phyloP scores from a whole-genome alignment of 37 sponge, comb jelly and placozoan genomes.

The Corticium candelabrum region DNA sequence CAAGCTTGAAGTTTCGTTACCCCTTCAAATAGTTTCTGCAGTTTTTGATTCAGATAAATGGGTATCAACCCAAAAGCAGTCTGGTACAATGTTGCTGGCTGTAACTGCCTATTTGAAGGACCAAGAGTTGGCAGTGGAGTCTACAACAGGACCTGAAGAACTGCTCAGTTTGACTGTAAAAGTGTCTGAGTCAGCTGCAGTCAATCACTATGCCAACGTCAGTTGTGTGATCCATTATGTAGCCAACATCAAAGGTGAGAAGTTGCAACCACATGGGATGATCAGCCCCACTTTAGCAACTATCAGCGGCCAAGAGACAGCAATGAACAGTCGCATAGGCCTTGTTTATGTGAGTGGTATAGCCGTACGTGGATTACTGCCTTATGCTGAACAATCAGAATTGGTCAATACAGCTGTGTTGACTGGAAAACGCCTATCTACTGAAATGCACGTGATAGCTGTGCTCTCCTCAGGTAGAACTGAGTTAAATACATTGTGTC shows the following conservation, averaged over 20 bases:
- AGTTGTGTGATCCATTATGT: conserved; percentile 36
- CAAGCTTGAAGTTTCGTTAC: conserved; percentile 15
- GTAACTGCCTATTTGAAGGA: conserved; percentile 36
- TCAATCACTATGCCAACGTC: conserved; percentile 5
- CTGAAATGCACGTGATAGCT: background rate
- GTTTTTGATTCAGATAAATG: conserved; percentile 30
- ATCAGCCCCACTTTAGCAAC: conserved; percentile 21
- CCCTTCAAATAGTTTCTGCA: conserved; percentile 20
- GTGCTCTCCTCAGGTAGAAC: background rate
- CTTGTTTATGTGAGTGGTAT: background rate
- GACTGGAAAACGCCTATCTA: background rate
- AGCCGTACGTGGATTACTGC: background rate
- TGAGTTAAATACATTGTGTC: background rate
- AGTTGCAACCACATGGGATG: conserved; percentile 32
- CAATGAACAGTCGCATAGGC: background rate
- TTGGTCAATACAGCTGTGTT: background rate
- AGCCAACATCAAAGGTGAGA: conserved; percentile 46
- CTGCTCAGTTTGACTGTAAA: conserved; percentile 31
- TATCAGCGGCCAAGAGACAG: background rate
- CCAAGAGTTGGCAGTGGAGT: conserved; percentile 16
- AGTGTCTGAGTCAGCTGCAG: conserved; percentile 16
- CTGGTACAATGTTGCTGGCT: background rate
- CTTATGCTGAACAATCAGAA: background rate
- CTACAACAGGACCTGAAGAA: background rate
- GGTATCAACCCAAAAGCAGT: conserved; percentile 27